Conservation (phyloP, 2,888 invertebrate genomes). For the Sinodicranocentrus sp. region DNA sequence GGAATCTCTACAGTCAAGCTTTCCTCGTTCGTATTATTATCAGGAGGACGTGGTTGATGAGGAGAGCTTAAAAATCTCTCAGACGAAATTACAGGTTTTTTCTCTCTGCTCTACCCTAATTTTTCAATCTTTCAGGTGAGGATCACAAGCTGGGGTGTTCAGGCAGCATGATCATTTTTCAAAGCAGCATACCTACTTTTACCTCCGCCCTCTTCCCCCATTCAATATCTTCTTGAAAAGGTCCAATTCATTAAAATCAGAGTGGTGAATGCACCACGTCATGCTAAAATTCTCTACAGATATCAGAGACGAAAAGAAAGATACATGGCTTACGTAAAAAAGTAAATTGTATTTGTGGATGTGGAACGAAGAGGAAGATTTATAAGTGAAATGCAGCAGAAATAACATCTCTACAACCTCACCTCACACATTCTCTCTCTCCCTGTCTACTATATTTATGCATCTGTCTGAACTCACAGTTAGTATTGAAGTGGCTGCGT, state of each 20-base stretch:
- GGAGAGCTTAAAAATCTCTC: not conserved
- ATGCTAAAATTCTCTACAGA: slow-evolving; percentile 28
- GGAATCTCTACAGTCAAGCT: not conserved
- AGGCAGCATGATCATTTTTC: slow-evolving; percentile 56
- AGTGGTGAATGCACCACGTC: slow-evolving; percentile 44
- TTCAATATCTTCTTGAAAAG: slow-evolving; percentile 54
- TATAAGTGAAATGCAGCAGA: too few species aligned
- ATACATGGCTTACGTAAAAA: too few species aligned
- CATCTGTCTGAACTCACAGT: too few species aligned
- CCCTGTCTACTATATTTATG: too few species aligned
- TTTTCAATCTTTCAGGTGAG: slow-evolving; percentile 68
- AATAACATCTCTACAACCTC: too few species aligned
- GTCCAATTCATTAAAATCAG: slow-evolving; percentile 62
- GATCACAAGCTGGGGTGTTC: slow-evolving; percentile 58
- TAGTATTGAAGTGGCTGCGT: slow-evolving; percentile 20
- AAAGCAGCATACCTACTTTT: slow-evolving; percentile 41
- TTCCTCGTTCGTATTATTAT: slow-evolving; percentile 38
- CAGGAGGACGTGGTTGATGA: slow-evolving; percentile 21
- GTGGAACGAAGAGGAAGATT: too few species aligned
- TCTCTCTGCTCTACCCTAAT: slow-evolving; percentile 60
- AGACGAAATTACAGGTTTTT: slow-evolving; percentile 60
- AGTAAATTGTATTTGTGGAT: too few species aligned
- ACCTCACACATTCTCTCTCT: not conserved
- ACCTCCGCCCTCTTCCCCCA: slow-evolving; percentile 56
- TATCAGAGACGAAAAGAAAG: not conserved